Percentiles rank a stretch among this genome's conserved stretches.
Conservation (phyloP, 1,140 invertebrate species). For the Diabrotica virgifera region DNA sequence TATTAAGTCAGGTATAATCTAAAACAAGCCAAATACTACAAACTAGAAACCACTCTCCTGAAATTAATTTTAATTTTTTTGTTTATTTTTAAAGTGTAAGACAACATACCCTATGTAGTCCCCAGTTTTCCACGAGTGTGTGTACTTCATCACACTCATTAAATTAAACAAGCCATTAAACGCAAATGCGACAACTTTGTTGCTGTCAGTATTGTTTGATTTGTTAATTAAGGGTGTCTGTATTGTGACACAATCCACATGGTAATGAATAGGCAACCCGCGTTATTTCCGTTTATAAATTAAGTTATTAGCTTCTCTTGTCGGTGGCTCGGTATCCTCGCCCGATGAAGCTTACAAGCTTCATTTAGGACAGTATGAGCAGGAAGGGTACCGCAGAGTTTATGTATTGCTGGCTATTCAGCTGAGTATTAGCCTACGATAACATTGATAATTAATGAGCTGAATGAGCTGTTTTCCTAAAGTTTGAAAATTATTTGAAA, state of each 20-base stretch:
- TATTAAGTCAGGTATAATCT: too few species aligned
- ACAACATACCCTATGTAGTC: background rate
- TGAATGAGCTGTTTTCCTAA: too few species aligned
- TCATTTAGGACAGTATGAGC: background rate
- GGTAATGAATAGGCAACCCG: slow-evolving; percentile 1
- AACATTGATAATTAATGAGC: too few species aligned
- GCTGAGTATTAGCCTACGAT: too few species aligned
- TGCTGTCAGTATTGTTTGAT: slow-evolving; percentile 15
- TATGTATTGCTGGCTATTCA: background rate
- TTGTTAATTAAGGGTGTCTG: slow-evolving; percentile 19
- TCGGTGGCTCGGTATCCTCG: background rate
- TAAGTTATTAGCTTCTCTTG: background rate
- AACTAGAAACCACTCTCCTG: too few species aligned
- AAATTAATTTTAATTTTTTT: too few species aligned
- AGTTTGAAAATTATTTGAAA: too few species aligned
- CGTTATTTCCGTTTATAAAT: slow-evolving; percentile 1
- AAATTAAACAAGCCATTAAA: slow-evolving; percentile 20
- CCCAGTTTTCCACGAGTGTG: background rate
- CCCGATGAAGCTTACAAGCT: background rate
- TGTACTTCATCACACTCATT: slow-evolving; percentile 10
- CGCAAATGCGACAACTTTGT: slow-evolving; percentile 20
- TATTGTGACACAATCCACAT: slow-evolving; percentile 4
- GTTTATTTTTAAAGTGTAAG: too few species aligned
- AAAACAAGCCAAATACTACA: too few species aligned
- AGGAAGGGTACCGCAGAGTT: background rate